Evolutionary conservation across 1,140 invertebrate species (phyloP), one percentile per base, ranked within the genome.

Genomic region (Lepidurus couesii): DNA sequence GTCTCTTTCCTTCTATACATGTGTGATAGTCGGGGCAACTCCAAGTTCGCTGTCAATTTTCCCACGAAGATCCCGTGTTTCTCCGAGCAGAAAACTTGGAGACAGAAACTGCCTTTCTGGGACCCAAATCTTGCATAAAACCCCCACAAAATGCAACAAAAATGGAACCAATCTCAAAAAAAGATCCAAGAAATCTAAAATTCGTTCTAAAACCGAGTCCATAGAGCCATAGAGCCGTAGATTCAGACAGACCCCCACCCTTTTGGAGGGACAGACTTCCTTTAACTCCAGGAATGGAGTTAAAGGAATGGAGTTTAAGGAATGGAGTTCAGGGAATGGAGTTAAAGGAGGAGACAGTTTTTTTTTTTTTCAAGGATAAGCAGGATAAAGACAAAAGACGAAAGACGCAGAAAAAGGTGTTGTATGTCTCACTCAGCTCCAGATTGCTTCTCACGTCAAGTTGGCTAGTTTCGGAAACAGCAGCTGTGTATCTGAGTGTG

Each of bases 31-130:
- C 4, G n/a, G 16, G 9, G 53, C 53, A 34, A 34, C 34, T 34
- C 34, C 34, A 34, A 34, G 8, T 16, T 65, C n/a, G 53, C 53
- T 65, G 53, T 65, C 53, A 21, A 11, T 13, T 65, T 65, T 65
- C 53, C 53, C 53, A 65, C 53, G 53, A 65, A 65, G 53, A 65
- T 65, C 53, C 21, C 1, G 53, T 65, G 53, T 65, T 65, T 65
- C 53, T 9, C 53, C n/a, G 16, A 21, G 13, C 5, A 65, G 16
- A n/a, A 65, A 65, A 65, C 53, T 65, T 7, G 16, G 53, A 13
- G 16, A 65, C 53, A 21, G 21, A 65, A 65, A 21, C 21, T 7
- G 16, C 53, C 9, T 16, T 65, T 65, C 13, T 21, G 53, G 21
- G 21, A 13, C 53, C n/a, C 13, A 16, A 0, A 65, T 34, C 34